A percentile compares a stretch with the other conserved stretches of the same genome.
phyloP scores from a whole-genome alignment of 2,888 invertebrate species.

The Torymus auratus region DNA sequence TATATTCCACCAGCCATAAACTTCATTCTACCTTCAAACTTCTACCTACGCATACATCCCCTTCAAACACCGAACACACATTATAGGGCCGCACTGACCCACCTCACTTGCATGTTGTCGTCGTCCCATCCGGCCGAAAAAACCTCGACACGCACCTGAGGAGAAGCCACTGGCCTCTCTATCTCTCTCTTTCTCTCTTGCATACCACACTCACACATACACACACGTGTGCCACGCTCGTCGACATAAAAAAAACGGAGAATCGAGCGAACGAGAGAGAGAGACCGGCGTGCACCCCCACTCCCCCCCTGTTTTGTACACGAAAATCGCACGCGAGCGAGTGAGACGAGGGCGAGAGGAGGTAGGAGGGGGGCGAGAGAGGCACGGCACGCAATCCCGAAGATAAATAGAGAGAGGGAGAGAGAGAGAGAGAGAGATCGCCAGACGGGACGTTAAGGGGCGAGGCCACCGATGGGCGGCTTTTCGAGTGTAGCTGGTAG shows the following conservation, averaged over 20 bases:
- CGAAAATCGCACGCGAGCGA: slow-evolving; percentile 24
- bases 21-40: too few species aligned
- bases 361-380: slow-evolving; percentile 39
- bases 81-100: slow-evolving; percentile 1
- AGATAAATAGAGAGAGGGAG: slow-evolving; percentile 48
- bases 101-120: neutral
- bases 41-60: too few species aligned
- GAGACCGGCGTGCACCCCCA: slow-evolving; percentile 15
- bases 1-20: too few species aligned
- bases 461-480: slow-evolving; percentile 12
- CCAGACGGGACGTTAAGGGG: slow-evolving; percentile 32
- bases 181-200: slow-evolving; percentile 34
- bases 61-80: too few species aligned
- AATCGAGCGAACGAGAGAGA: slow-evolving; percentile 18
- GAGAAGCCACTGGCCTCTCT: slow-evolving; percentile 32
- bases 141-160: slow-evolving; percentile 39
- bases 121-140: too few species aligned
- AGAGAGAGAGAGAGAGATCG: slow-evolving; percentile 51
- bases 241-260: slow-evolving; percentile 19
- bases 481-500: neutral
- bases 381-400: slow-evolving; percentile 21
- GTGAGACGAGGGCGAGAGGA: slow-evolving; percentile 40
- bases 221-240: slow-evolving; percentile 3
- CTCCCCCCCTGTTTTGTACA: slow-evolving; percentile 1
- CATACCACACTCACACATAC: too few species aligned